Base-by-base conservation (phyloP, 2,113 vertebrate species). In the Struthio camelus region DNA sequence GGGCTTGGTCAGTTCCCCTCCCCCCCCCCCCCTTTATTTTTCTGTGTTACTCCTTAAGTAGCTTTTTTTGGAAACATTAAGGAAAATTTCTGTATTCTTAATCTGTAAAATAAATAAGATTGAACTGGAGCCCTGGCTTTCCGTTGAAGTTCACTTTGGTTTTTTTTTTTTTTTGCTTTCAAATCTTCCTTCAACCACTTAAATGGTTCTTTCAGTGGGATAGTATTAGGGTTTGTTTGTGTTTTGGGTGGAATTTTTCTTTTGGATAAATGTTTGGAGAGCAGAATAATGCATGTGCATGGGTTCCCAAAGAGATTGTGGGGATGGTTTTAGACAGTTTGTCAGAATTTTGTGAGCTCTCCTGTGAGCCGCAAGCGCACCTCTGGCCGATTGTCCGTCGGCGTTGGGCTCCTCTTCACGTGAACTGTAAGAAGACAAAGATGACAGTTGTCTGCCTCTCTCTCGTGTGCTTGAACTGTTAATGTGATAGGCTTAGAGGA, bases 191-290 rank as follows among this genome's bases (percentile, higher is more conserved):
- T 30, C 36, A 42, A 15, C 16, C 69, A 96, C 93, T 72, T 84
- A 88, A 75, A 73, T 87, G 88, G 59, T 91, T 51, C 59, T 94
- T 95, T 93, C 80, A 85, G 88, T 53, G 50, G 80, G 88, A 89
- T 77, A 85, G 71, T 75, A 71, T 75, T 94, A 85, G 18, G 10
- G 72, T 93, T 94, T 94, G 90, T 54, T 6, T 87, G 89, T 90
- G 84, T 91, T 96, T 96, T 66, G 72, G 70, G 87, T 54, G 27
- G 4, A 5, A 19, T 19, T 18, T 36, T 30, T 23, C 34, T 48
- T 30, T 30, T 13, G 12, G 50, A 6, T 22, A 38, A 15, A 27
- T 40, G 13, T 38, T 14, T 40, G 25, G 50, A 20, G 71, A 54
- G 36, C 71, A 23, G 11, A 67, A 30, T 38, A 53, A 38, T 30